Base-by-base conservation (phyloP, 2,797 vertebrate genomes). In the Macrochelys suwanniensis region DNA sequence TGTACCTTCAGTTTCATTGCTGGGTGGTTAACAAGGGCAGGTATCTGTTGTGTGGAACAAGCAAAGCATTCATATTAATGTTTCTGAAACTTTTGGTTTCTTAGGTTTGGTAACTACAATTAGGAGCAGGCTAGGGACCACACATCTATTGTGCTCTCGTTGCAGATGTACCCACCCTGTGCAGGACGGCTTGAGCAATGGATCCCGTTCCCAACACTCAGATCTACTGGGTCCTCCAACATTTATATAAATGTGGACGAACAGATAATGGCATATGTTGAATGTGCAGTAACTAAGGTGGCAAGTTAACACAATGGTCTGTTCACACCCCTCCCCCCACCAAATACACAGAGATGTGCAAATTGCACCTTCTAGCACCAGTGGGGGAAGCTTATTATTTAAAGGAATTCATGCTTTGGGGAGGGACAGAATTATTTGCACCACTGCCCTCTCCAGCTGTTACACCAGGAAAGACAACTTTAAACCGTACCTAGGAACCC, bases 31-130 rank as follows among this genome's bases (percentile, higher is more conserved):
- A 23, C 19, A 4, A 33, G 57, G 31, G 21, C 81, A 90, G 68
- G 57, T 82, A 13, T 37, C 51, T 25, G 33, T 42, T 82, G 9
- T 26, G 11, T 49, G n/a, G 33, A 84, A 84, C 15, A 59, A 45
- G 33, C 8, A 82, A 0, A 0, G 5, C 47, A 65, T 82, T 95
- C 33, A 59, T 23, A 31, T 61, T 47, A 3, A 0, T 5, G 1
- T 85, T 95, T 84, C 56, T 0, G 1, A 85, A 93, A 28, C 2
- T 2, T 16, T 47, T 88, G 33, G 49, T 92, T 93, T 93, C 79
- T n/a, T 65, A 65, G 61, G 13, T 33, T 61, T 61, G 31, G 11
- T 61, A 61, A 33, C 31, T 16, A 61, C n/a, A 88, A 23, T 11
- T 8, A 1, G 16, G 88, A 56, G 6, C 49, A 49, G 28, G n/a